These are phyloP conservation scores for Macrophya annulata DNA, from an alignment of 2,888 invertebrate species.

Conservation along the genomic window DNA sequence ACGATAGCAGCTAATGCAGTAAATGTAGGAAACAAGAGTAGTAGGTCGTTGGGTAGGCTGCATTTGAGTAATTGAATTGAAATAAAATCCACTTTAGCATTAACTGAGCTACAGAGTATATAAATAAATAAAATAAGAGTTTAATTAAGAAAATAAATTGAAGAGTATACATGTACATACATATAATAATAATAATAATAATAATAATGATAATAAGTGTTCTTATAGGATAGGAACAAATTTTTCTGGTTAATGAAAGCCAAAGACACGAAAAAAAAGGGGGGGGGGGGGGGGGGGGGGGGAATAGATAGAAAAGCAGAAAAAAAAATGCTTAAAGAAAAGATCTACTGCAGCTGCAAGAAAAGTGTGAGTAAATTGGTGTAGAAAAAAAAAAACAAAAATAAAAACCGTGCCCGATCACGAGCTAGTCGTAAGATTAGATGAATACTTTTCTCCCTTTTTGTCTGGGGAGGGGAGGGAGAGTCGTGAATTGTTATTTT, in stretches of 20 bases:
- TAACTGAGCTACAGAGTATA: background rate
- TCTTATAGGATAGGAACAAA: too few species aligned
- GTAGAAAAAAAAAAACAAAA: background rate
- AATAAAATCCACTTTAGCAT: background rate
- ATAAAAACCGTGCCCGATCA: background rate
- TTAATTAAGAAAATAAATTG: background rate
- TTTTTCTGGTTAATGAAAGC: too few species aligned
- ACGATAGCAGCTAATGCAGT: slow-evolving; percentile 19
- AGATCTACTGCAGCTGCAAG: slow-evolving; percentile 8
- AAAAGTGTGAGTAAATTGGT: slow-evolving; percentile 18
- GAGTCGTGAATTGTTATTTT: slow-evolving; percentile 38
- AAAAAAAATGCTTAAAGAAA: too few species aligned
- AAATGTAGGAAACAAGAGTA: slow-evolving; percentile 19
- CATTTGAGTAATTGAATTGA: slow-evolving; percentile 15
- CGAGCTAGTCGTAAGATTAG: slow-evolving; percentile 46
- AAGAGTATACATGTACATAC: too few species aligned
- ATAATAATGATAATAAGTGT: too few species aligned
- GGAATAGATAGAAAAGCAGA: too few species aligned
- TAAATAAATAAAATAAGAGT: background rate
- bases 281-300: too few species aligned
- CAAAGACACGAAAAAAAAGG: too few species aligned
- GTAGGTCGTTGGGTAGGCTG: background rate
- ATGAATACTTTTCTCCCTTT: slow-evolving; percentile 36
- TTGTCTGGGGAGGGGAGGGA: slow-evolving; percentile 4
- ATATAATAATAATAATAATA: too few species aligned